Evolutionary conservation across 2,797 vertebrate genomes (phyloP), one percentile per base, ranked within the genome.

Genomic region (Amblyopsis hoosieri): DNA sequence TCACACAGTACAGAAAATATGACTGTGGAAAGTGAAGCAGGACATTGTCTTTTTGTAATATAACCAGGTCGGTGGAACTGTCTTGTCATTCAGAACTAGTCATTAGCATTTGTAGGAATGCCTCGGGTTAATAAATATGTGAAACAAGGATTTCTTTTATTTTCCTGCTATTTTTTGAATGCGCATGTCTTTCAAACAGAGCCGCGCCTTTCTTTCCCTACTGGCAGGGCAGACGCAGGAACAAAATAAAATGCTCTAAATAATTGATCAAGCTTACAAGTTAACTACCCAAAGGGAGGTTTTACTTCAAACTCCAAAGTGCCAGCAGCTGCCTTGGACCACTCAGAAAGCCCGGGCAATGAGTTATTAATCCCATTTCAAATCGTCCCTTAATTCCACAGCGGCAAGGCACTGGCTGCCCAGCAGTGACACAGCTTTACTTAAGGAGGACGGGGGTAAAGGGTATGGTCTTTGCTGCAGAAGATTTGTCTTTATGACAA

Each of bases 211-310:
- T 63, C 71, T 52, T 75, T 37, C 77, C 71, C 79, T 76, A 65
- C 62, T 59, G 81, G 74, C 78, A 64, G 62, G 17, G 61, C 57
- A 78, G 78, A 75, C 57, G 67, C 57, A 75, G 73, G 29, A 87
- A 82, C 75, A 80, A 85, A 83, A 83, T 80, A 81, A 87, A 89
- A 86, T 61, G 56, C 58, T 76, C 54, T 76, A 82, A 91, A 87
- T 91, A 89, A 92, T 90, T 85, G 82, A 91, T 90, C 62, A 67
- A 67, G 65, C 81, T 85, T 82, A 82, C 73, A 71, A 88, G 74
- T 89, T 81, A 89, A 84, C 84, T 74, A 88, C 83, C 81, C 85
- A 72, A 80, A 86, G 81, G 82, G 73, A 81, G 84, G 78, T 85
- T 86, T 89, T 81, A 86, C 84, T 85, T 88, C 79, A 81, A 83